Conservation (phyloP, 2,797 vertebrate species). For the Apogon hyalosoma region DNA sequence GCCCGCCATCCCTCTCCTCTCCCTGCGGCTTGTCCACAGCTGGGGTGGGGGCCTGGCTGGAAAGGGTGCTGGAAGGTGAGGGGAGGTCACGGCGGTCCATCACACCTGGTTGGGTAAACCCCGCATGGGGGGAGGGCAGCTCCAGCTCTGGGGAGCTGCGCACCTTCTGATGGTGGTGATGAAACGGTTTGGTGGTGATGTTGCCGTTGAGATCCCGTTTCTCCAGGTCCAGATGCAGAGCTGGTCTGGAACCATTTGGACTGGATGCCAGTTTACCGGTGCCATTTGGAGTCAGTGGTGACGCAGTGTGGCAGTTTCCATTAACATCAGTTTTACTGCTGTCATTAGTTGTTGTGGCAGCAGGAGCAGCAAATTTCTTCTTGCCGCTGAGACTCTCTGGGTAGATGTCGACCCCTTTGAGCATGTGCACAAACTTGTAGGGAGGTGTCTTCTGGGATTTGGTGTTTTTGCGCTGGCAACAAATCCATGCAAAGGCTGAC, state of each 20-base stretch:
- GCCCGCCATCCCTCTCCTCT: constrained; percentile 84
- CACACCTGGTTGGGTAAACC: constrained; percentile 79
- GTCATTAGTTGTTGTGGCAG: constrained; percentile 73
- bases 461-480: constrained; percentile 95
- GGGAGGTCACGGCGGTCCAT: constrained; percentile 75
- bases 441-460: constrained; percentile 95
- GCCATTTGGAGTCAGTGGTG: constrained; percentile 41
- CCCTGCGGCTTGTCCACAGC: constrained; percentile 81
- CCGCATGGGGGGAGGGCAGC: constrained; percentile 85
- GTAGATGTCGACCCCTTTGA: constrained; percentile 98
- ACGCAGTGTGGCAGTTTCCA: constrained; percentile 71
- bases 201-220: constrained; percentile 97
- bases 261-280: constrained; percentile 77
- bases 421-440: constrained; percentile 98
- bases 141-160: constrained; percentile 90
- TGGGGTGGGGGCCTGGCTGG: constrained; percentile 89
- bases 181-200: constrained; percentile 89
- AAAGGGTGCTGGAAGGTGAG: constrained; percentile 89
- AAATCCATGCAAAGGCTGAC: constrained; percentile 98
- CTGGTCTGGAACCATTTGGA: constrained; percentile 80
- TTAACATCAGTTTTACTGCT: constrained; percentile 76
- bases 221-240: constrained; percentile 95
- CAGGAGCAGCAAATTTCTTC: constrained; percentile 91
- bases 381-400: constrained; percentile 94
- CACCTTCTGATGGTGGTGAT: constrained; percentile 83